Base-by-base conservation (phyloP, 1,140 invertebrate genomes). In the Chironomus striatipennis region DNA sequence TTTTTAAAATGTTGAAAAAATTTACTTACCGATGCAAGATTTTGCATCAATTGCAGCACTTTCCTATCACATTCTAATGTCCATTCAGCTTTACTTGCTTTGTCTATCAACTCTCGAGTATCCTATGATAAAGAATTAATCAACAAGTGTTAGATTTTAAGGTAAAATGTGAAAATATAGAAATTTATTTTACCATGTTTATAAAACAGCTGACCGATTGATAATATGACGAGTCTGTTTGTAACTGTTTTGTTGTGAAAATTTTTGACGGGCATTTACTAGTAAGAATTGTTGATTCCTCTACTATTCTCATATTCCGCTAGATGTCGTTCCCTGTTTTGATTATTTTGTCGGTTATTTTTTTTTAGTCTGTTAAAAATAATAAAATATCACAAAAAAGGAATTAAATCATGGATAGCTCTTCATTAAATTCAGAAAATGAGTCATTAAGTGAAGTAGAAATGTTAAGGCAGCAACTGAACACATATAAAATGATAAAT, bases 121-220 rank as follows among this genome's bases (percentile, higher is more conserved):
- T 18, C 18, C 65, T 70, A 70, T 6, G 6, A 1, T 70, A 8
- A 70, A 20, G 20, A 70, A 15, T 15, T 12, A 57, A 34, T 34
- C 24, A 34, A 34, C 24, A 34, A 34, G 24, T 34, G 24, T 34
- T 34, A 57, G 47, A 57, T 57, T n/a, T 12, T 57, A 4, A 57
- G 5, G 47, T 12, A 15, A 57, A 57, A 15, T 57, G 12, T 12
- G 15, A 47, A 57, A 57, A 57, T 57, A 7, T 57, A 12, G 1
- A 57, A 57, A 57, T 15, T 57, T 57, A n/a, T 34, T n/a, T 57
- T 57, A 57, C 47, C 47, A 57, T 57, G 47, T 57, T 57, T 57
- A 57, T 10, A 57, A 57, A 57, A 57, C 47, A 57, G 47, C 47
- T 57, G 47, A 57, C 15, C 4, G n/a, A 57, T 57, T 5, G 47